Percentiles rank a stretch among this genome's conserved stretches.
phyloP scores from a whole-genome alignment of 2,888 invertebrate species.

The Proisotoma minuta region DNA sequence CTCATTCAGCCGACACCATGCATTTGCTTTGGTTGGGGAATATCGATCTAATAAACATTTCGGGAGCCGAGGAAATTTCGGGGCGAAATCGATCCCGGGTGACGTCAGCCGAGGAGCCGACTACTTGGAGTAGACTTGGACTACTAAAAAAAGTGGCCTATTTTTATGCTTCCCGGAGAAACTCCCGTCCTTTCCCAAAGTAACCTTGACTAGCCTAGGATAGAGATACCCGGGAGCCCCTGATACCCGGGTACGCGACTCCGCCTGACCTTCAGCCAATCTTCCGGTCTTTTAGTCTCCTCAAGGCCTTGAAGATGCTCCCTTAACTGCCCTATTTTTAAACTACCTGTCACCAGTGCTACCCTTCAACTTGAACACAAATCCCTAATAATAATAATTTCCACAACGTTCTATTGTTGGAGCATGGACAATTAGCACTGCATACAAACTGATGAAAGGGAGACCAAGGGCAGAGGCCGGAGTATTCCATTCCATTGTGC shows the following conservation, averaged over 20 bases:
- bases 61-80: background rate
- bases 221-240: slow-evolving; percentile 3
- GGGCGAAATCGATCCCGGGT: background rate
- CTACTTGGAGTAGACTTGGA: background rate
- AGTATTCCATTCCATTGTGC: too few species aligned
- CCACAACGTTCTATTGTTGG: too few species aligned
- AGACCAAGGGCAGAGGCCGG: too few species aligned
- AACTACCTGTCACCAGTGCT: background rate
- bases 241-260: background rate
- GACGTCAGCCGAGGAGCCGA: background rate
- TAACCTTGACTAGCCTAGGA: slow-evolving; percentile 15
- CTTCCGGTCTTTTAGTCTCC: background rate
- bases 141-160: slow-evolving; percentile 2
- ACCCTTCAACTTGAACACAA: slow-evolving; percentile 3
- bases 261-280: background rate
- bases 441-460: too few species aligned
- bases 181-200: slow-evolving; percentile 14
- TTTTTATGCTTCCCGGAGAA: slow-evolving; percentile 9
- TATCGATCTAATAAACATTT: background rate
- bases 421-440: too few species aligned
- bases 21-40: background rate
- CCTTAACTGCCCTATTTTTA: slow-evolving; percentile 1
- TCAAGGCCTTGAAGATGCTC: slow-evolving; percentile 3
- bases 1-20: background rate
- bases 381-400: background rate